Percentiles rank a stretch among this genome's conserved stretches.
These are phyloP conservation scores for Dorcus hopei DNA, from an alignment of 2,888 invertebrate genomes.

Conservation along the genomic window DNA sequence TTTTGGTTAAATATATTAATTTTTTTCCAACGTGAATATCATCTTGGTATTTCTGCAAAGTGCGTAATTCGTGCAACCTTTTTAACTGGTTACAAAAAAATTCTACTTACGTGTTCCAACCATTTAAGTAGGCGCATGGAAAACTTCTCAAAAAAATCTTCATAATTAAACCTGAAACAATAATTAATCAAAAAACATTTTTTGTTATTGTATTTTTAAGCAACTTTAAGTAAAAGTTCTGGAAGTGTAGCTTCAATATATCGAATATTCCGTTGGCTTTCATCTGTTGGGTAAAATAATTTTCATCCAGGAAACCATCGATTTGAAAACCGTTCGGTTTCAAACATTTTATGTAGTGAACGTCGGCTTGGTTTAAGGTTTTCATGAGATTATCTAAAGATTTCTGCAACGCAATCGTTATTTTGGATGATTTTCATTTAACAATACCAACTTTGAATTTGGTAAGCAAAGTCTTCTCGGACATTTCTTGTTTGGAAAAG, in stretches of 20 bases:
- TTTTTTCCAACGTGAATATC: conserved; percentile 21
- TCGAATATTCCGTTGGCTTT: conserved; percentile 31
- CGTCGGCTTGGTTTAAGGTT: conserved; percentile 42
- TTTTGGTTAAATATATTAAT: conserved; percentile 22
- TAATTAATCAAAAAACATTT: background rate
- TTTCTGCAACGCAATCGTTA: conserved; percentile 15
- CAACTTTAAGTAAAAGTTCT: conserved; percentile 27
- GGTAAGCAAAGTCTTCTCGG: conserved; percentile 36
- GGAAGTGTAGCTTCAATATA: conserved; percentile 29
- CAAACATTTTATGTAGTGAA: conserved; percentile 47
- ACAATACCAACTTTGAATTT: conserved; percentile 36
- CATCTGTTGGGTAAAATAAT: conserved; percentile 27
- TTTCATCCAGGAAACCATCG: conserved; percentile 26
- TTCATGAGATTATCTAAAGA: conserved; percentile 43
- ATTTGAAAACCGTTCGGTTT: conserved; percentile 36
- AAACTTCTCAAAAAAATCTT: conserved; percentile 14
- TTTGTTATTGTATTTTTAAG: too few species aligned
- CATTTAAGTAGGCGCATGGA: conserved; percentile 8
- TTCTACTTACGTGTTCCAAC: conserved; percentile 8
- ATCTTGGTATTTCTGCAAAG: conserved; percentile 11
- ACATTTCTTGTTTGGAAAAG: conserved; percentile 3
- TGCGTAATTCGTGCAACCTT: background rate
- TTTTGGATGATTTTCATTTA: background rate
- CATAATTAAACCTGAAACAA: conserved; percentile 8
- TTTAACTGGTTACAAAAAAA: background rate